Evolutionary conservation across 2,113 vertebrate species (phyloP), one percentile per base, ranked within the genome.

Genomic region (Blennius ocellaris): DNA sequence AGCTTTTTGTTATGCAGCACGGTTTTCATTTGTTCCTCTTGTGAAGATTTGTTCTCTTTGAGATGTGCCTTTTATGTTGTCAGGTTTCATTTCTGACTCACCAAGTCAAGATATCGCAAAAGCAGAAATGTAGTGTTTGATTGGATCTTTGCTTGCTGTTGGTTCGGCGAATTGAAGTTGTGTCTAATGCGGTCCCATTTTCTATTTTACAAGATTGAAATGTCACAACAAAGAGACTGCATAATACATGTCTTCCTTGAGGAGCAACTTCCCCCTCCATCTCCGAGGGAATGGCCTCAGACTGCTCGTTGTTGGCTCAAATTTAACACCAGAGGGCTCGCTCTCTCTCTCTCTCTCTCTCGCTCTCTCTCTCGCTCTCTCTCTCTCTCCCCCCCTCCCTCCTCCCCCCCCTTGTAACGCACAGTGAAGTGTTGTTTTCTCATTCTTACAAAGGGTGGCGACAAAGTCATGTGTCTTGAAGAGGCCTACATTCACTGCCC

Each of bases 281-380:
- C 9, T 49, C 8, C 3, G 6, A 52, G 41, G 14, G 50, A 68
- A 69, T n/a, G 8, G 6, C 8, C 47, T 51, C 9, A 15, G 39
- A 38, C 6, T 55, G 65, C 49, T 30, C 50, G 50, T 48, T 80
- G 60, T 71, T 40, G 7, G 37, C 21, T 57, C 30, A 37, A 11
- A 10, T 62, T 45, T 58, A 49, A 57, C 85, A 83, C 51, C 45
- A 86, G 77, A 71, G 54, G 87, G 72, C 76, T 69, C 80, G 54
- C 57, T 77, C 5, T 5, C 11, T 10, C 5, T 44, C n/a, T 5
- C 4, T 30, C 21, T 30, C 21, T 30, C 21, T 30, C 21, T 5
- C 2, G 2, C 21, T 30, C 21, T 30, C 21, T 30, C 21, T 77
- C 5, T 5, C 11, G 8, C 5, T 44, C n/a, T n/a, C n/a, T n/a